Percentiles rank a stretch among this genome's conserved stretches.
Conservation (phyloP, 1,140 invertebrate genomes). For the Meloidogyne chitwoodi region DNA sequence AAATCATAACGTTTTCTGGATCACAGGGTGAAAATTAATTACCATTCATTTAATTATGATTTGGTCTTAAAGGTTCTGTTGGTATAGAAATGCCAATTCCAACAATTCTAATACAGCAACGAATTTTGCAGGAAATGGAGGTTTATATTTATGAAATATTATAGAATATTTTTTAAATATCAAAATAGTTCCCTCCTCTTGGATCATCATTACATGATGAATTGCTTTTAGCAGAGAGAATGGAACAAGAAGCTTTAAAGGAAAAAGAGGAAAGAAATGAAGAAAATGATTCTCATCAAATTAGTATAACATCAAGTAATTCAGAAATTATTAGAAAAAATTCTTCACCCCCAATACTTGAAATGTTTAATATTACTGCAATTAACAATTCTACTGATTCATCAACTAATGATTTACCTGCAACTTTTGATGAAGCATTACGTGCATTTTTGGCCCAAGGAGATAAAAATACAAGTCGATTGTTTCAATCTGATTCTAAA, state of each 20-base stretch:
- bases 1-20: background rate
- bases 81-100: background rate
- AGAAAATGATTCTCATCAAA: background rate
- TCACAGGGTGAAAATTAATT: background rate
- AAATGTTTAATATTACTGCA: background rate
- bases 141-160: background rate
- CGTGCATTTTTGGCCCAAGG: constrained; percentile 2
- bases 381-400: constrained; percentile 3
- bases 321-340: background rate
- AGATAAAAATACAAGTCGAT: background rate
- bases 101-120: background rate
- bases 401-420: background rate
- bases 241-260: background rate
- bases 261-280: background rate
- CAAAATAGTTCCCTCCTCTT: background rate
- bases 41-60: background rate
- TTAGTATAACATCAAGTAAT: background rate
- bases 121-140: background rate
- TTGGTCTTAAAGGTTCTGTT: background rate
- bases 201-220: constrained; percentile 33
- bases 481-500: background rate
- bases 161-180: background rate
- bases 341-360: background rate
- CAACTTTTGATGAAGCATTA: constrained; percentile 13
- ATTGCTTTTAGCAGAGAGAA: constrained; percentile 7